Conservation (phyloP, 2,888 invertebrate genomes). For the Ormyrus labotus region DNA sequence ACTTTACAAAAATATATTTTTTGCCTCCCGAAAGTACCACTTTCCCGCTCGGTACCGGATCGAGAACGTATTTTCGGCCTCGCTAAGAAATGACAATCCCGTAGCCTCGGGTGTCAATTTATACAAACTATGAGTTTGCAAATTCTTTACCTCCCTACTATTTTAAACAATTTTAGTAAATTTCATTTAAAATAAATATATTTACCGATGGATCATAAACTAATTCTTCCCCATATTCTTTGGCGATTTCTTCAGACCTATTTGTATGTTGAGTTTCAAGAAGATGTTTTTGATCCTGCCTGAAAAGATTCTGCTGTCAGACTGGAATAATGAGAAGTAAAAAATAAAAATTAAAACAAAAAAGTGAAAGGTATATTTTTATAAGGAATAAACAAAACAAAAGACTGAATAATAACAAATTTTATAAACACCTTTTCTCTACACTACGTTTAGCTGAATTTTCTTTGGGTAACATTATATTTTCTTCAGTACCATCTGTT, state of each 20-base stretch:
- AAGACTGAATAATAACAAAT: background rate
- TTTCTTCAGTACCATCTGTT: slow-evolving; percentile 15
- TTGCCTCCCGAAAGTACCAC: too few relatives aligned
- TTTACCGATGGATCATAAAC: slow-evolving; percentile 56
- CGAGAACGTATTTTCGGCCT: too few relatives aligned
- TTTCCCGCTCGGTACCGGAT: too few relatives aligned
- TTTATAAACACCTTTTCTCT: slow-evolving; percentile 52
- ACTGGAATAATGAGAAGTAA: slow-evolving; percentile 59
- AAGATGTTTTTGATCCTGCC: slow-evolving; percentile 56
- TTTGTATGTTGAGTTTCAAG: slow-evolving; percentile 50
- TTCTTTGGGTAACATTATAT: slow-evolving; percentile 34
- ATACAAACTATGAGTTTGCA: too few relatives aligned
- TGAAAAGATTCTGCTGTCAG: slow-evolving; percentile 61
- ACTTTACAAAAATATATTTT: too few relatives aligned
- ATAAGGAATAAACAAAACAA: slow-evolving; percentile 24
- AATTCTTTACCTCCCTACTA: too few relatives aligned
- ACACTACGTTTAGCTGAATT: slow-evolving; percentile 36
- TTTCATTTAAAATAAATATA: slow-evolving; percentile 20
- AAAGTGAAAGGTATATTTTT: slow-evolving; percentile 35
- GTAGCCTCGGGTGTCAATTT: too few relatives aligned
- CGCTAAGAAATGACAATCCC: too few relatives aligned
- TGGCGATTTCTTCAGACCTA: slow-evolving; percentile 47
- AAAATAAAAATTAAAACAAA: slow-evolving; percentile 54
- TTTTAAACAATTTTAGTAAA: too few relatives aligned
- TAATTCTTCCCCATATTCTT: slow-evolving; percentile 51